phyloP scores from a whole-genome alignment of 2,797 vertebrate species.

The Crypturellus tataupa region DNA sequence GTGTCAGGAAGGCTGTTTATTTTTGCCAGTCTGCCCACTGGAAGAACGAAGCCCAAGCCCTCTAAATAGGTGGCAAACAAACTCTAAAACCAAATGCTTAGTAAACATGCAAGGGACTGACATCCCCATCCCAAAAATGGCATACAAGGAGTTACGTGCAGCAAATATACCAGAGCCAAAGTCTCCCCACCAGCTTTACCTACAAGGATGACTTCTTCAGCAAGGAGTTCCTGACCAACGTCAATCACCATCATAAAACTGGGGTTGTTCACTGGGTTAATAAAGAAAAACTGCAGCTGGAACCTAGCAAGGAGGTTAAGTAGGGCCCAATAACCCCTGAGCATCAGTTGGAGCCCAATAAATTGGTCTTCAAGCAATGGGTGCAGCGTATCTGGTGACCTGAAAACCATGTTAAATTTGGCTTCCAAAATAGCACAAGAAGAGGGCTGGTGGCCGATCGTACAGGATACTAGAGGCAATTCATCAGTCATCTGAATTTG shows the following conservation, averaged over 20 bases:
- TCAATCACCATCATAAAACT: constrained; percentile 36
- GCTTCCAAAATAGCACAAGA: constrained; percentile 30
- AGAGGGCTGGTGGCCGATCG: not conserved
- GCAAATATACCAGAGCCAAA: not conserved
- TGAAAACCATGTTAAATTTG: constrained; percentile 18
- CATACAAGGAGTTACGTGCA: not conserved
- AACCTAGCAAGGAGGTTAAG: constrained; percentile 37
- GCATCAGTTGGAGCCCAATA: not conserved
- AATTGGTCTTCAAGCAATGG: constrained; percentile 45
- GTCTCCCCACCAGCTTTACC: not conserved
- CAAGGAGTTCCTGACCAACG: not conserved
- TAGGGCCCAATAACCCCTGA: not conserved
- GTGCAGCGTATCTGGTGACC: not conserved
- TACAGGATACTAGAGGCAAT: not conserved
- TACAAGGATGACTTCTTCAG: constrained; percentile 19
- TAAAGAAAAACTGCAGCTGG: constrained; percentile 32
- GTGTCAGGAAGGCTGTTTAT: not conserved
- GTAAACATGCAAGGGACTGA: not conserved
- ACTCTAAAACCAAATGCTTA: not conserved
- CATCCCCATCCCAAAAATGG: not conserved
- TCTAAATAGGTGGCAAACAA: not conserved
- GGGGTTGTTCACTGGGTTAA: not conserved
- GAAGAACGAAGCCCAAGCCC: not conserved
- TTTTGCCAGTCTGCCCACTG: not conserved
- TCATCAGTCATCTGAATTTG: not conserved